These are phyloP conservation scores for Molanna angustata DNA, from an alignment of 2,888 invertebrate genomes.

Conservation along the genomic window DNA sequence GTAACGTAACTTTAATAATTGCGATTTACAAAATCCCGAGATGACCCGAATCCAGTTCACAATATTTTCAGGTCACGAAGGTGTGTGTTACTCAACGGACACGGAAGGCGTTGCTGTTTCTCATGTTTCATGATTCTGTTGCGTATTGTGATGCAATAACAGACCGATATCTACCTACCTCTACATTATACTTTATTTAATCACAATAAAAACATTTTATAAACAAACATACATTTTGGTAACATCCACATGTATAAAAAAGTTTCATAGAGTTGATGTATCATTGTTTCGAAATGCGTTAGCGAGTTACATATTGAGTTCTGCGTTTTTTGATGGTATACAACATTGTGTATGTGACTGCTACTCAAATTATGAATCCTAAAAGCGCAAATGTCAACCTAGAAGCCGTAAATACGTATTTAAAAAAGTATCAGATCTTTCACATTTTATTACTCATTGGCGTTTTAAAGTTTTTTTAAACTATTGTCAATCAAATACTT, in stretches of 20 bases:
- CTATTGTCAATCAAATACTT: too few species aligned
- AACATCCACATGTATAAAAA: neutral
- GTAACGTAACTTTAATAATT: too few species aligned
- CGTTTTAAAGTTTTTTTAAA: too few species aligned
- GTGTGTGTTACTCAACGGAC: conserved; percentile 7
- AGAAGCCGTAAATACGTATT: too few species aligned
- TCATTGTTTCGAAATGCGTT: too few species aligned
- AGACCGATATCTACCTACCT: neutral
- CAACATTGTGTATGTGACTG: too few species aligned
- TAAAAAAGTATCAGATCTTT: too few species aligned
- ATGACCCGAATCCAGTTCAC: neutral
- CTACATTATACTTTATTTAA: neutral
- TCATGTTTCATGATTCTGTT: conserved; percentile 1
- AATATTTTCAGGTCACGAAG: conserved; percentile 17
- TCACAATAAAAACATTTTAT: neutral
- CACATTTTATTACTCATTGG: too few species aligned
- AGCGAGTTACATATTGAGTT: too few species aligned
- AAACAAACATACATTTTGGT: neutral
- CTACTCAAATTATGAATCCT: too few species aligned
- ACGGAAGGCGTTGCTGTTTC: conserved; percentile 12
- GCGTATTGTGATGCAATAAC: neutral
- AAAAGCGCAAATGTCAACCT: too few species aligned
- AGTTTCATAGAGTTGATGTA: neutral
- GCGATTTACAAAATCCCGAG: neutral
- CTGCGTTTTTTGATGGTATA: too few species aligned